phyloP scores from a whole-genome alignment of 1,140 invertebrate species.

The Lysiphlebus fabarum region DNA sequence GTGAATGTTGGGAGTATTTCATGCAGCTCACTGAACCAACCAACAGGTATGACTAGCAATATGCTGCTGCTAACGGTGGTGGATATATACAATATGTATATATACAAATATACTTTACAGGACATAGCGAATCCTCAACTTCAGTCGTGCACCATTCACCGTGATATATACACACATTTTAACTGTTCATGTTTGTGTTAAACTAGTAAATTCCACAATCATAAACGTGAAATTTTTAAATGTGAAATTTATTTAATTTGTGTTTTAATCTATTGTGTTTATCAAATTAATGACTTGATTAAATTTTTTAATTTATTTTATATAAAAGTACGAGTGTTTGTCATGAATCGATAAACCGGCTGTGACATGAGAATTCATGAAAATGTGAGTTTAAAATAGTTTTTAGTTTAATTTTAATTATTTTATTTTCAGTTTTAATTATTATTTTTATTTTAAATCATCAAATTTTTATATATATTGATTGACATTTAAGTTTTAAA shows the following conservation, averaged over 20 bases:
- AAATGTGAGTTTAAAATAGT: conserved; percentile 40
- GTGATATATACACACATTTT: conserved; percentile 31
- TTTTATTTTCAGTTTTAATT: too few relatives aligned
- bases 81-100: background rate
- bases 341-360: conserved; percentile 33
- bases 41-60: too few relatives aligned
- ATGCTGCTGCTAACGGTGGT: conserved; percentile 1
- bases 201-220: background rate
- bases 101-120: background rate
- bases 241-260: too few relatives aligned
- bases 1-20: too few relatives aligned
- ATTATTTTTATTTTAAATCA: background rate
- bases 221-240: too few relatives aligned
- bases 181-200: background rate
- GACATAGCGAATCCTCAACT: conserved; percentile 8
- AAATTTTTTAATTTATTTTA: too few relatives aligned
- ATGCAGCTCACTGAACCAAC: too few relatives aligned
- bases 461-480: background rate
- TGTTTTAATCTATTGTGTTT: too few relatives aligned
- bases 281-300: too few relatives aligned
- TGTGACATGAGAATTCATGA: conserved; percentile 45
- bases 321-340: background rate
- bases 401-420: too few relatives aligned
- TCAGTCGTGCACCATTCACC: conserved; percentile 51
- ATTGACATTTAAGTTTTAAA: conserved; percentile 1